Base-by-base conservation (phyloP, 2,797 vertebrate species). In the Sebastes reedi region DNA sequence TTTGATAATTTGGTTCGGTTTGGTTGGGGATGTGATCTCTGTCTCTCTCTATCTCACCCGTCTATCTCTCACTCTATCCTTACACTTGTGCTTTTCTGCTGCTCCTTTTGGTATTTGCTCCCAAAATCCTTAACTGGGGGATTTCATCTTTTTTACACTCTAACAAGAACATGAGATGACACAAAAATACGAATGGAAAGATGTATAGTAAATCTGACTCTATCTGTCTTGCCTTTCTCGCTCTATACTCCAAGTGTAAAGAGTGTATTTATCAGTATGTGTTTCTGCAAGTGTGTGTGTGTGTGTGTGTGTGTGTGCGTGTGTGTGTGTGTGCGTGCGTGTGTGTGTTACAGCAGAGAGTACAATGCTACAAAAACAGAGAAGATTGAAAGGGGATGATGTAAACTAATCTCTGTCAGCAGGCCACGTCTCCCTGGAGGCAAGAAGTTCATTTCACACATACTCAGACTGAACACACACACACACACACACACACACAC, bases 391-490 rank as follows among this genome's bases (percentile, higher is more conserved):
- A 75, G 66, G 52, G 81, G 55, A 80, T 87, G 86, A 88, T 92
- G 84, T 89, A 88, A 93, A 92, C 87, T 91, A 91, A 94, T 94
- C 89, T 90, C 89, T 90, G 89, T 91, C 87, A 92, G 88, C 87
- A 77, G 83, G 73, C 81, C 75, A 86, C 77, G 59, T 85, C 75
- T 87, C 83, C 87, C 88, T 56, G 50, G 79, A 92, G 91, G 74
- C 84, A 58, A 75, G 64, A 77, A 87, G 82, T 87, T 91, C 76
- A 90, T 91, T 92, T 89, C 54, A 66, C 80, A 83, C 70, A 18
- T 42, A 75, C 30, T 39, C 46, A 79, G 32, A 72, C n/a, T 67
- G 34, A 75, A 76, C 34, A 75, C 58, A 30, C 50, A 66, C 29
- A 32, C 42, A 58, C 56, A 59, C 8, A 58, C 59, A 74, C 22